Evolutionary conservation across 2,888 invertebrate species (phyloP).

Genomic region (Iselma pallidipennis): DNA sequence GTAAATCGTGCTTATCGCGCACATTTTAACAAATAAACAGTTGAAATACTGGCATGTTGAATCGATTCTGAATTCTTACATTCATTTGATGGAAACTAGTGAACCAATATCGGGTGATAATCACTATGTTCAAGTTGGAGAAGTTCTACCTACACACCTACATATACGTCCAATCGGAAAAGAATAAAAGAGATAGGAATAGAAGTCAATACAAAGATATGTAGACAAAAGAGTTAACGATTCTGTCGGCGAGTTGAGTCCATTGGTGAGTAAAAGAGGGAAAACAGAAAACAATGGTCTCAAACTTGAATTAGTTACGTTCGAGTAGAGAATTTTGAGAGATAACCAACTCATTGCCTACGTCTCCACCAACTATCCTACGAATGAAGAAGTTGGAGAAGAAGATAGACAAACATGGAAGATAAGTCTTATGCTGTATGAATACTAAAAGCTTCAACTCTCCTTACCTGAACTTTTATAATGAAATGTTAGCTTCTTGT

Average conservation of each 20-base stretch:
- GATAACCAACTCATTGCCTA: constrained; percentile 43
- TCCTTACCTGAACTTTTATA: constrained; percentile 43
- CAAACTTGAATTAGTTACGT: constrained; percentile 58
- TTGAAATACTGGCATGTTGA: constrained; percentile 9
- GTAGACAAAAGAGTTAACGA: constrained; percentile 21
- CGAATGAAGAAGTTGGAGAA: constrained; percentile 52
- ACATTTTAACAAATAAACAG: constrained; percentile 41
- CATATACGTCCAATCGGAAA: no score
- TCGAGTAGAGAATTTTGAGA: constrained; percentile 57
- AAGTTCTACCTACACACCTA: neutral
- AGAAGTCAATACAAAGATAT: constrained; percentile 9
- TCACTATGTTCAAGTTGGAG: neutral
- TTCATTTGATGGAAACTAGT: neutral
- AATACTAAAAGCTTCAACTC: constrained; percentile 40
- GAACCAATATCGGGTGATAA: neutral
- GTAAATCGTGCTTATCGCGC: constrained; percentile 38
- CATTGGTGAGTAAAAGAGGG: constrained; percentile 23
- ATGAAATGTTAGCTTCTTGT: constrained; percentile 35
- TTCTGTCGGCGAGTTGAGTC: constrained; percentile 15
- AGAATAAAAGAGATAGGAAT: neutral
- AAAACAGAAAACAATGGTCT: constrained; percentile 53
- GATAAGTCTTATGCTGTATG: constrained; percentile 41
- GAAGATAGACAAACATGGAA: constrained; percentile 45
- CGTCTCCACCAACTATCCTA: constrained; percentile 11
- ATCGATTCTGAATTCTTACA: constrained; percentile 2